Evolutionary conservation across 2,797 vertebrate genomes (phyloP).

Genomic region (Luscinia megarhynchos): DNA sequence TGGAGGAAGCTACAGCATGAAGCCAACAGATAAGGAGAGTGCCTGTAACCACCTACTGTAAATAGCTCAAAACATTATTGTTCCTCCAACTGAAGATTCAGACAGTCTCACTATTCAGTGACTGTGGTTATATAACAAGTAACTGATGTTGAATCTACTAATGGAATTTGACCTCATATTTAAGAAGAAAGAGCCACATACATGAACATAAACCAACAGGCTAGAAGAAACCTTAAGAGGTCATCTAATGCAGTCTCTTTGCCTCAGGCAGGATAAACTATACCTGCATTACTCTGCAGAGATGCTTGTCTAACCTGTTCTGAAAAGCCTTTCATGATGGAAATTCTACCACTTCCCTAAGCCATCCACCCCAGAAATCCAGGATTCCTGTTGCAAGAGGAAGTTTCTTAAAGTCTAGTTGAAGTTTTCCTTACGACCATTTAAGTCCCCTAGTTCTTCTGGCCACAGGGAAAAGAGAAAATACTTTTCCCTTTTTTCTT

Average conservation of each 20-base stretch:
- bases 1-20: background rate
- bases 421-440: background rate
- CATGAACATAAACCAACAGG: background rate
- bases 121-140: background rate
- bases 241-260: conserved; percentile 36
- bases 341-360: conserved; percentile 11
- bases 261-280: conserved; percentile 41
- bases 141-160: background rate
- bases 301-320: conserved; percentile 53
- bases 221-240: conserved; percentile 27
- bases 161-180: background rate
- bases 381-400: background rate
- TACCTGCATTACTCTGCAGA: background rate
- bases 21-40: background rate
- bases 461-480: background rate
- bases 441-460: background rate
- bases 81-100: background rate
- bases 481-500: background rate
- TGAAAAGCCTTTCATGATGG: conserved; percentile 49
- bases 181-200: background rate
- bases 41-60: background rate
- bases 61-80: background rate
- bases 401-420: background rate
- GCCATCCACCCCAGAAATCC: conserved; percentile 2
- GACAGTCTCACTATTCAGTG: background rate